Evolutionary conservation across 2,888 invertebrate genomes (phyloP).

Genomic region (Acanthopleura granulata): DNA sequence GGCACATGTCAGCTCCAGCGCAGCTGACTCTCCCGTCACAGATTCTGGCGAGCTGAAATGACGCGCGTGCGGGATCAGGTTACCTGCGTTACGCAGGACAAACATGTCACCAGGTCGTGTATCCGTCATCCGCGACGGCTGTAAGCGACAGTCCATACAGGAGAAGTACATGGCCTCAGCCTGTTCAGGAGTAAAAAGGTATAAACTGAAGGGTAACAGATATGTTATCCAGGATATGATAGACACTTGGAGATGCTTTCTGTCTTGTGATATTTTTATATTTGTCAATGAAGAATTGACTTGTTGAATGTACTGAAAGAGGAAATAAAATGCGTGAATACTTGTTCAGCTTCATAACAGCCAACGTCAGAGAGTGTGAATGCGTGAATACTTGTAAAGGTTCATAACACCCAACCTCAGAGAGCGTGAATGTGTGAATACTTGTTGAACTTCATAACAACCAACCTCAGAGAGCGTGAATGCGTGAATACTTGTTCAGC

Average conservation of each 20-base stretch:
- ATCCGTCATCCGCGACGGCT: conserved; percentile 94
- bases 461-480: no score
- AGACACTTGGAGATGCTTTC: background rate
- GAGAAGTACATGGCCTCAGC: conserved; percentile 97
- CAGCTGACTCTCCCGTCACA: conserved; percentile 95
- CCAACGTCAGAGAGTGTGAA: no score
- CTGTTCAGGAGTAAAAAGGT: conserved; percentile 71
- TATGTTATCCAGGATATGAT: background rate
- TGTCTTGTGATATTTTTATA: no score
- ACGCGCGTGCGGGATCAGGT: conserved; percentile 92
- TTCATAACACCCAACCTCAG: no score
- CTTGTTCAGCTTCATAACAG: no score
- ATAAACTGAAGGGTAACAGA: background rate
- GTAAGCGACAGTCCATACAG: conserved; percentile 98
- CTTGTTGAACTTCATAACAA: no score
- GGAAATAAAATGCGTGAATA: no score
- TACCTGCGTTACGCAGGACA: conserved; percentile 95
- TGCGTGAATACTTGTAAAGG: no score
- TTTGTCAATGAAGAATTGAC: no score
- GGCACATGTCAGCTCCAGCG: conserved; percentile 93
- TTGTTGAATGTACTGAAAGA: no score
- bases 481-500: no score
- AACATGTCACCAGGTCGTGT: conserved; percentile 98
- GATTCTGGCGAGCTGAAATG: conserved; percentile 84
- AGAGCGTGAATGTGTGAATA: no score